These are phyloP conservation scores for Dusona sp. DNA, from an alignment of 2,888 invertebrate genomes.

Conservation along the genomic window DNA sequence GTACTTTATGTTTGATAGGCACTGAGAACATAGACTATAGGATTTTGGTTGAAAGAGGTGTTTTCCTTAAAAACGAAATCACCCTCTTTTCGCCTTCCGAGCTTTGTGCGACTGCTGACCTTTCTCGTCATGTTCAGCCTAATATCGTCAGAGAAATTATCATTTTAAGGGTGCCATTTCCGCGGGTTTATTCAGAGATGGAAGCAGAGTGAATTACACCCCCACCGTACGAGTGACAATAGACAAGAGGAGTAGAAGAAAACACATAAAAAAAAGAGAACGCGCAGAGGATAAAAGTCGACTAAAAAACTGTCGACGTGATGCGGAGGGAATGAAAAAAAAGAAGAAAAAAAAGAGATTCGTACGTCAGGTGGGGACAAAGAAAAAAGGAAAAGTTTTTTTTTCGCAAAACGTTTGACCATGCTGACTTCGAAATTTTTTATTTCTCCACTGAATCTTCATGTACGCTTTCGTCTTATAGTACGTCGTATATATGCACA, in stretches of 20 bases:
- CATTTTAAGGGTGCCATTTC: slow-evolving; percentile 64
- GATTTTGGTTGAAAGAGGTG: slow-evolving; percentile 26
- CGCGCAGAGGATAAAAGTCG: slow-evolving; percentile 32
- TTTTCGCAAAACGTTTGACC: slow-evolving; percentile 5
- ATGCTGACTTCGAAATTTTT: slow-evolving; percentile 14
- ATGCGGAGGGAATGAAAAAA: slow-evolving; percentile 35
- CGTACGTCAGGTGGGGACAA: background rate
- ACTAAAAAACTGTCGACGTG: slow-evolving; percentile 12
- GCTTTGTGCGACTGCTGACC: slow-evolving; percentile 11
- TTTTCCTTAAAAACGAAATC: slow-evolving; percentile 16
- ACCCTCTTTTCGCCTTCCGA: background rate
- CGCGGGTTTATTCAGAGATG: slow-evolving; percentile 46
- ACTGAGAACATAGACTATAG: background rate
- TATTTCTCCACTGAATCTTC: background rate
- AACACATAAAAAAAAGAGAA: slow-evolving; percentile 35
- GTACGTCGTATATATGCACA: slow-evolving; percentile 8
- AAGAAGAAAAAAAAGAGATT: background rate
- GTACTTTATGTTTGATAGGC: background rate
- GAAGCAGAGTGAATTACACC: slow-evolving; percentile 15
- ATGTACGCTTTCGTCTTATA: background rate
- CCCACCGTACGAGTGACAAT: slow-evolving; percentile 39
- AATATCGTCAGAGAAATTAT: slow-evolving; percentile 60
- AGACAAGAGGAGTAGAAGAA: slow-evolving; percentile 36
- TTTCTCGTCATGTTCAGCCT: slow-evolving; percentile 5
- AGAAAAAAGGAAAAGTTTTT: slow-evolving; percentile 6